phyloP scores from a whole-genome alignment of 2,113 vertebrate genomes.

The Syrmaticus mikado region DNA sequence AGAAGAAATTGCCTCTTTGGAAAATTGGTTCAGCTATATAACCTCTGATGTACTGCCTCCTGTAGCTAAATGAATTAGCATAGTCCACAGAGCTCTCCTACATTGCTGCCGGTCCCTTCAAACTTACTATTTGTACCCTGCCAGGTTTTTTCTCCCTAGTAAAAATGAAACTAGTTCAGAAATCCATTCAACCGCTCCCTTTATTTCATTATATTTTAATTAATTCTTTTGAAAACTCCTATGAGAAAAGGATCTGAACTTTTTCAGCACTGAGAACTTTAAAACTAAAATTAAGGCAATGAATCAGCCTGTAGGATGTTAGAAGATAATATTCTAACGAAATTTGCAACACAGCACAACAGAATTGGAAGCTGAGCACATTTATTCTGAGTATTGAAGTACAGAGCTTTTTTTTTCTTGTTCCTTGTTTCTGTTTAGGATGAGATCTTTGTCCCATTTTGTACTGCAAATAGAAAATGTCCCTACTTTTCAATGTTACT shows the following conservation, averaged over 20 bases:
- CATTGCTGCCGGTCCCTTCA: not conserved
- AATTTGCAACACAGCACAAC: not conserved
- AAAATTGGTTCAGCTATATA: not conserved
- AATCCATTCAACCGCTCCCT: not conserved
- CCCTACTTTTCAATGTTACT: not conserved
- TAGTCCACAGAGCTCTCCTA: not conserved
- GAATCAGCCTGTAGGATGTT: not conserved
- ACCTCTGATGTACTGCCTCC: not conserved
- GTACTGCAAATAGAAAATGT: not conserved
- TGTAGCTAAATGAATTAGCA: slow-evolving; percentile 22
- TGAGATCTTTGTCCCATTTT: not conserved
- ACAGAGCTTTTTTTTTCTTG: rapidly evolving
- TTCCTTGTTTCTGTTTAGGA: not conserved
- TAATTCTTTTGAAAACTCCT: slow-evolving; percentile 50
- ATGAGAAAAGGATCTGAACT: not conserved
- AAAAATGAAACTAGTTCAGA: slow-evolving; percentile 8
- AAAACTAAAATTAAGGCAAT: slow-evolving; percentile 48
- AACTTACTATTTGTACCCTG: not conserved
- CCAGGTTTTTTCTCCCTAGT: not conserved
- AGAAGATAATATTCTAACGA: not conserved
- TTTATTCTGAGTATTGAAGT: not conserved
- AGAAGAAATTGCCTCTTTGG: not conserved
- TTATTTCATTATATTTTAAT: slow-evolving; percentile 62
- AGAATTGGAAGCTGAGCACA: not conserved
- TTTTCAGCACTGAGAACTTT: not conserved